These are phyloP conservation scores for Drosophila heteroneura DNA, from an alignment of 2,888 invertebrate genomes.

Conservation along the genomic window DNA sequence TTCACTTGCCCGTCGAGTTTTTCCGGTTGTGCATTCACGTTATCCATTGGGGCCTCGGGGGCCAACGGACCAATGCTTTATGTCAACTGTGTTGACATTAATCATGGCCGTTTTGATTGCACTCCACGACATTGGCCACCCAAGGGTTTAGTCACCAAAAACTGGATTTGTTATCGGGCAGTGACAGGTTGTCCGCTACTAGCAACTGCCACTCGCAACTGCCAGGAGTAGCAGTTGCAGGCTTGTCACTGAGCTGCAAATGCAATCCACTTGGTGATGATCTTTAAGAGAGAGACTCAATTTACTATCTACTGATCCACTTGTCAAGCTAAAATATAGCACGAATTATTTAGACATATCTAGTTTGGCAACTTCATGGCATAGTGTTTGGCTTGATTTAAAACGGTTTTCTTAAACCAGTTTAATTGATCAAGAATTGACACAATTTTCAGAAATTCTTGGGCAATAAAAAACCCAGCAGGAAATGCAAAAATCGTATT, in stretches of 20 bases:
- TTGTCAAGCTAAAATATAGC: constrained; percentile 6
- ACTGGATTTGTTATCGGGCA: constrained; percentile 39
- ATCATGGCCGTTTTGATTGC: constrained; percentile 76
- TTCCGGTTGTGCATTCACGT: constrained; percentile 50
- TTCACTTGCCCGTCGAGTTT: constrained; percentile 53
- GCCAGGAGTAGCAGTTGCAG: constrained; percentile 9
- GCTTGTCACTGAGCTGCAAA: constrained; percentile 6
- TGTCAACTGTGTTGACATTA: constrained; percentile 81
- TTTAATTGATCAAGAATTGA: neutral
- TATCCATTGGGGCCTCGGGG: constrained; percentile 12
- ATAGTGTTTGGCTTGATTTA: neutral
- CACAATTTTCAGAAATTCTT: neutral
- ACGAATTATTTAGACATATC: neutral
- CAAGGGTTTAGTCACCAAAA: constrained; percentile 48
- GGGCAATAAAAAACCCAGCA: neutral
- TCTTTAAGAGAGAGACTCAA: constrained; percentile 8
- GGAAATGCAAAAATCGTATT: neutral
- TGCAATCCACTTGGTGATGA: constrained; percentile 26
- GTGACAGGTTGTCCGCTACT: constrained; percentile 46
- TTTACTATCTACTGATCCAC: neutral
- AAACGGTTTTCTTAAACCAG: neutral
- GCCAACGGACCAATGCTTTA: constrained; percentile 51
- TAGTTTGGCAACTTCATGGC: neutral
- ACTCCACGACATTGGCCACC: constrained; percentile 68
- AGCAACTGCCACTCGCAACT: constrained; percentile 1